A percentile compares a stretch with the other conserved stretches of the same genome.
Conservation (phyloP, 2,888 invertebrate genomes). For the Acanthosepion esculentum region DNA sequence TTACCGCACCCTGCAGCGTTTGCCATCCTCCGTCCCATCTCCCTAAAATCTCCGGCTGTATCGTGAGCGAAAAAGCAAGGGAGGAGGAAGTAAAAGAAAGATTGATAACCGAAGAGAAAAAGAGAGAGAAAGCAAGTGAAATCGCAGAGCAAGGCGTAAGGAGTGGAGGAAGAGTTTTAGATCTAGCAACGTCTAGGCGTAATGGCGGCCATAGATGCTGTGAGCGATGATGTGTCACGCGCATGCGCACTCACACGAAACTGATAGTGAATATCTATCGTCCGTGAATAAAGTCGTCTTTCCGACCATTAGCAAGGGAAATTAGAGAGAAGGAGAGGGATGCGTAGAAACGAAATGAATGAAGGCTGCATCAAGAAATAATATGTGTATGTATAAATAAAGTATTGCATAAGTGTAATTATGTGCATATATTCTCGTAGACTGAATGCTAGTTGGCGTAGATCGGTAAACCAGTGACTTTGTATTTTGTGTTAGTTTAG, state of each 20-base stretch:
- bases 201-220: neutral
- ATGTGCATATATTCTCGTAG: neutral
- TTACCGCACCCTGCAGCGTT: neutral
- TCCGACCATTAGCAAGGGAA: neutral
- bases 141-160: neutral
- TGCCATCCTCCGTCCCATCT: neutral
- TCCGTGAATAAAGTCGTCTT: neutral
- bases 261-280: slow-evolving; percentile 8
- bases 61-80: neutral
- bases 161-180: no score
- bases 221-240: neutral
- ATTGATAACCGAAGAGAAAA: neutral
- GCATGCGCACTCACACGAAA: neutral
- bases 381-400: neutral
- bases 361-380: neutral
- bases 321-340: neutral
- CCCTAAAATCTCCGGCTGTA: neutral
- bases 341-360: no score
- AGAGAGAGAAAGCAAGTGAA: neutral
- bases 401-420: neutral
- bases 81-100: neutral
- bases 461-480: no score
- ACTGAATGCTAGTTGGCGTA: no score
- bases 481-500: no score
- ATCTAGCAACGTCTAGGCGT: neutral